These are phyloP conservation scores for Macrophya annulata DNA, from an alignment of 2,888 invertebrate genomes.

Conservation along the genomic window DNA sequence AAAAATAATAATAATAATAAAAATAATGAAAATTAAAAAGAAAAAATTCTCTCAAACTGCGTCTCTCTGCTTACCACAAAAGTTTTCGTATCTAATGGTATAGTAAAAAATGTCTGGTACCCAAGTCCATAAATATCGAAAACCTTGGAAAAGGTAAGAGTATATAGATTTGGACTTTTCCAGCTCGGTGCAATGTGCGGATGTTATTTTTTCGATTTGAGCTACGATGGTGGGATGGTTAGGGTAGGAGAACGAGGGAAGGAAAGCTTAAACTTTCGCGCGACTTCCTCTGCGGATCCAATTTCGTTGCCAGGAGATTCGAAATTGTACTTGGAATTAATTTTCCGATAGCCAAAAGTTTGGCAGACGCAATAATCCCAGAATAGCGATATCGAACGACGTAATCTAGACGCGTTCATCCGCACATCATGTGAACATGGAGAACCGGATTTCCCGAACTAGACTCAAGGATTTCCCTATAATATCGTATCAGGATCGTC, in stretches of 20 bases:
- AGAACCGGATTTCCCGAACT: not conserved
- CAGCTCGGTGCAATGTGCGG: constrained; percentile 25
- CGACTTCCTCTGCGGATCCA: constrained; percentile 28
- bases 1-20: too few species aligned
- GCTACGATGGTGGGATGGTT: not conserved
- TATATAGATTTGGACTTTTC: constrained; percentile 14
- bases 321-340: constrained; percentile 47
- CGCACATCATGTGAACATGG: constrained; percentile 14
- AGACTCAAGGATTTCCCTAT: not conserved
- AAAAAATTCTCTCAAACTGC: constrained; percentile 12
- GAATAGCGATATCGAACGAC: constrained; percentile 35
- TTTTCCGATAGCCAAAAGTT: constrained; percentile 48
- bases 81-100: constrained; percentile 30
- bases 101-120: constrained; percentile 29
- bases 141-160: not conserved
- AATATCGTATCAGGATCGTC: not conserved
- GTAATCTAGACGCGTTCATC: constrained; percentile 29
- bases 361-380: constrained; percentile 37
- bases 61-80: not conserved
- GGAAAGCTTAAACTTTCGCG: constrained; percentile 34
- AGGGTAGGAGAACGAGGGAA: not conserved
- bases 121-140: constrained; percentile 26
- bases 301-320: constrained; percentile 29
- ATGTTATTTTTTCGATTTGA: constrained; percentile 44
- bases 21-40: not conserved